phyloP scores from a whole-genome alignment of 2,797 vertebrate species.

The Gallirallus australis region DNA sequence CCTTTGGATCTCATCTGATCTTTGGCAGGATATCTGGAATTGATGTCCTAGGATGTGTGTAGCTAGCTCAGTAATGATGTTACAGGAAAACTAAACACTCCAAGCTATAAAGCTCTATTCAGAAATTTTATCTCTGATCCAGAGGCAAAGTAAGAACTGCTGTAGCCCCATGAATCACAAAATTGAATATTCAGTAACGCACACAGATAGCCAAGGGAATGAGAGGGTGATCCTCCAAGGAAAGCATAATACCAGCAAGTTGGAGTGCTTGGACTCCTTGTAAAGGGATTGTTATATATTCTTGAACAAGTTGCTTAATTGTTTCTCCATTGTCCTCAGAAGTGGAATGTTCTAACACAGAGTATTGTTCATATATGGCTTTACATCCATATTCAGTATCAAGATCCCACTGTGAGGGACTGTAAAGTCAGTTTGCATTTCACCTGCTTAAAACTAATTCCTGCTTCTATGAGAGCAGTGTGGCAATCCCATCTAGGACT shows the following conservation, averaged over 20 bases:
- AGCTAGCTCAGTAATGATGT: constrained; percentile 58
- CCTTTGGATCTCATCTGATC: constrained; percentile 67
- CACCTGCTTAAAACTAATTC: constrained; percentile 29
- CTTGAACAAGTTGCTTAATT: constrained; percentile 12
- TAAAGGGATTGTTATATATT: not conserved
- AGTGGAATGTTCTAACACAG: not conserved
- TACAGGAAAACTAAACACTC: constrained; percentile 60
- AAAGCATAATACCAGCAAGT: not conserved
- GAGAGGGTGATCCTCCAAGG: constrained; percentile 13
- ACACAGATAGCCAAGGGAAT: not conserved
- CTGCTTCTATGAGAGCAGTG: not conserved
- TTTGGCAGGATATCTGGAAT: constrained; percentile 63
- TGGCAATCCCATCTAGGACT: constrained; percentile 24
- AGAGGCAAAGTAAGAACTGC: constrained; percentile 42
- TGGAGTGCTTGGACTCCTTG: not conserved
- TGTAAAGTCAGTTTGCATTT: constrained; percentile 40
- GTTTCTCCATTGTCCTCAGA: not conserved
- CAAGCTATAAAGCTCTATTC: constrained; percentile 51
- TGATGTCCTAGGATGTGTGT: constrained; percentile 58
- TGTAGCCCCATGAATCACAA: not conserved
- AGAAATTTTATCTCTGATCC: constrained; percentile 54
- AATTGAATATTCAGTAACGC: not conserved
- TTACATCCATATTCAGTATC: not conserved
- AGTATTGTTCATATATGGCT: not conserved
- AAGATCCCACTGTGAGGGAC: not conserved